A percentile compares a stretch with the other conserved stretches of the same genome.
phyloP scores from a whole-genome alignment of 2,888 invertebrate species.

The Acronicta alni region DNA sequence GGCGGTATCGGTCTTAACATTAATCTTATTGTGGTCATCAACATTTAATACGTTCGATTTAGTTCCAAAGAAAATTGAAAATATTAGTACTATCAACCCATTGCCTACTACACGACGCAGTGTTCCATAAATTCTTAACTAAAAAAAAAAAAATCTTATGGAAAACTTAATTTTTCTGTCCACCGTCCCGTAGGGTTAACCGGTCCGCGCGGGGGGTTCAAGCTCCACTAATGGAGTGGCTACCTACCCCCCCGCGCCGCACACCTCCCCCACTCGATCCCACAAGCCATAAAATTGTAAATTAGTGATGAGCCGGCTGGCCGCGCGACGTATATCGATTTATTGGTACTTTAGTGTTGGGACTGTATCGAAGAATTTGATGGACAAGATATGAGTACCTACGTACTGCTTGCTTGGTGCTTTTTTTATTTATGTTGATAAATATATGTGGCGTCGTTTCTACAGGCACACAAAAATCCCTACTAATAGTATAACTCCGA shows the following conservation, averaged over 20 bases:
- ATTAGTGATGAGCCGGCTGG: slow-evolving; percentile 87
- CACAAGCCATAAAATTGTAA: slow-evolving; percentile 89
- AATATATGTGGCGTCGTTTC: too few species aligned
- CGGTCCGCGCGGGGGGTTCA: slow-evolving; percentile 72
- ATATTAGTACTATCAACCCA: too few species aligned
- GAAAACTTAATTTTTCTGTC: slow-evolving; percentile 61
- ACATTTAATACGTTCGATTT: too few species aligned
- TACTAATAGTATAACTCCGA: too few species aligned
- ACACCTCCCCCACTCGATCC: slow-evolving; percentile 71
- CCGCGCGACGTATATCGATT: slow-evolving; percentile 84
- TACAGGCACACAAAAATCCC: too few species aligned
- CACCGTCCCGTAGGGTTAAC: slow-evolving; percentile 77
- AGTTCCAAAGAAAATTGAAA: too few species aligned
- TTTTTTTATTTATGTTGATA: too few species aligned
- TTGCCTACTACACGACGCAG: too few species aligned
- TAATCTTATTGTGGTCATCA: too few species aligned
- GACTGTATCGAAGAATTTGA: slow-evolving; percentile 52
- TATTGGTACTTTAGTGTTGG: slow-evolving; percentile 82
- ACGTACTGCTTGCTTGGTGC: neutral
- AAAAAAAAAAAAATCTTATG: slow-evolving; percentile 15
- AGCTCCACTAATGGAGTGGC: slow-evolving; percentile 82
- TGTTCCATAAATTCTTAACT: neutral
- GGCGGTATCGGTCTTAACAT: too few species aligned
- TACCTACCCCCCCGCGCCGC: slow-evolving; percentile 58
- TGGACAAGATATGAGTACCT: slow-evolving; percentile 29